These are phyloP conservation scores for Propithecus perrieri DNA, from an alignment of 2,797 vertebrate species.

Conservation along the genomic window DNA sequence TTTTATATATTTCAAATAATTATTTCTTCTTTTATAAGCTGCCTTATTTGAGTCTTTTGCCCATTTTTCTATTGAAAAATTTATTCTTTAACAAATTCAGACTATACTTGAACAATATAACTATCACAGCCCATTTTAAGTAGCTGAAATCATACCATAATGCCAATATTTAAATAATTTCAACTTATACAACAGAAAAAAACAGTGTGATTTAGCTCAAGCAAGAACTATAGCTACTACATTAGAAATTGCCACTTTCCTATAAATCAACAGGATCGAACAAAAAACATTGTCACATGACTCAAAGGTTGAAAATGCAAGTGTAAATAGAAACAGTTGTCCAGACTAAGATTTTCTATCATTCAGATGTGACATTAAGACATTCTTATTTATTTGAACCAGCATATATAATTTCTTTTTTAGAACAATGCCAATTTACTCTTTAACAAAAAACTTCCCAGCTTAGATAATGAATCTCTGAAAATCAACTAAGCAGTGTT, in stretches of 20 bases:
- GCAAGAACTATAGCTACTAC: not conserved
- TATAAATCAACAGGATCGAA: not conserved
- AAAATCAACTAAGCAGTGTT: not conserved
- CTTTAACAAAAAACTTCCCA: not conserved
- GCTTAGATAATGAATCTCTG: not conserved
- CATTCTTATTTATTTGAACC: not conserved
- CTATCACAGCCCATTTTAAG: not conserved
- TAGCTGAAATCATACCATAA: not conserved
- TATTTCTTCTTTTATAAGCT: not conserved
- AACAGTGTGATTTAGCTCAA: not conserved
- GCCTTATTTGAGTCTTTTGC: not conserved
- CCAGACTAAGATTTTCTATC: slow-evolving; percentile 20
- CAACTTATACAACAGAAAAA: not conserved
- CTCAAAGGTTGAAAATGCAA: not conserved
- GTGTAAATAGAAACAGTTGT: not conserved
- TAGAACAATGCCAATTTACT: not conserved
- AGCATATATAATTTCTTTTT: not conserved
- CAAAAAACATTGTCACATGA: not conserved
- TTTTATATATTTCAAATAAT: slow-evolving; percentile 41
- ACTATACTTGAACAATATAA: not conserved
- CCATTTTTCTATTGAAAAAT: not conserved
- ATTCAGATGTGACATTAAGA: not conserved
- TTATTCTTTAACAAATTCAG: not conserved
- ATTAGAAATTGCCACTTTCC: not conserved
- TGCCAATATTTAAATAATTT: slow-evolving; percentile 40